Base-by-base conservation (phyloP, 2,113 vertebrate species). In the Anseranas semipalmata region DNA sequence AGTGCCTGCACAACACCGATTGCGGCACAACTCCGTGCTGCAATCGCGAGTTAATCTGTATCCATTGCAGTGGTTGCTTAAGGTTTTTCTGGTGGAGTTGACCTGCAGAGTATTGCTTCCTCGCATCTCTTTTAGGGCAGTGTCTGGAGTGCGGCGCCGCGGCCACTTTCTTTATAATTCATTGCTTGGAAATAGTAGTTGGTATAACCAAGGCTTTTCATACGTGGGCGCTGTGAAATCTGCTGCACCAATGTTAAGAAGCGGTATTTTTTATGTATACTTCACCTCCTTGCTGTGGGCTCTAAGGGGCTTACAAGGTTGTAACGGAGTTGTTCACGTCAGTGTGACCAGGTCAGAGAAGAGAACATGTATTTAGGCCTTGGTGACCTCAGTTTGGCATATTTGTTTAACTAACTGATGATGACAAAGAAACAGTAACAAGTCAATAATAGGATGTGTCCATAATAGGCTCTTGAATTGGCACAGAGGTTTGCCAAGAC, bases 41-140 rank as follows among this genome's bases (percentile, higher is more conserved):
- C 87, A 87, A 81, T 76, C 52, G 17, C 13, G 58, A 87, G 56
- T 92, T 92, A 90, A 86, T 85, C 39, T 65, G 75, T 85, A 25
- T 81, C 79, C 63, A 67, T 53, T 0, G 1, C 7, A 3, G 28
- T 7, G 48, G 66, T 76, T 46, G 41, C 74, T 76, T 83, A 2
- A 60, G 45, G 24, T 41, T 41, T 63, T 16, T 14, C 33, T 25
- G 8, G 18, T 81, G 19, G 20, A 12, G 24, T 65, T 6, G 7
- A 2, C 32, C 14, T 74, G 45, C 25, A n/a, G 32, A 77, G 17
- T 75, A 25, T 68, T 83, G 43, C 9, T 41, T 15, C 4, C 9
- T 35, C 0, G 3, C 9, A 5, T 28, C 48, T 75, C 60, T 79
- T 41, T 27, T 1, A 0, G 33, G 21, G 79, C 8, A 4, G 46